Evolutionary conservation across 2,888 invertebrate genomes (phyloP).

Genomic region (Aphidius colemani): DNA sequence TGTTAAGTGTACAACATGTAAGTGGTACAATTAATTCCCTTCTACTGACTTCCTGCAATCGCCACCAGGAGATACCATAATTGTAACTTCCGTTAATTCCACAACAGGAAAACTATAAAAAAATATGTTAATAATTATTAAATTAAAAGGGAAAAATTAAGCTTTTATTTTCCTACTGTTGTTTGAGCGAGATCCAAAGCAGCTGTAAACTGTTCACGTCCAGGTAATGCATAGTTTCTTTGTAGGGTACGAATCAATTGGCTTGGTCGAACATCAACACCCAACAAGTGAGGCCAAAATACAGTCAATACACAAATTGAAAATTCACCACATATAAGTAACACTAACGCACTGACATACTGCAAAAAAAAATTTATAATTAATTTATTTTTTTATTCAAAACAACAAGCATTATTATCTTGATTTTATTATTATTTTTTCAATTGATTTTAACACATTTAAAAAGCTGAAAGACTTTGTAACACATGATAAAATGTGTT

Average conservation of each 20-base stretch:
- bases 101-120: slow-evolving; percentile 75
- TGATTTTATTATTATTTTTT: background rate
- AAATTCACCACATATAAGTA: slow-evolving; percentile 72
- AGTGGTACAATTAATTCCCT: slow-evolving; percentile 71
- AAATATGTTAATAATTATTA: slow-evolving; percentile 8
- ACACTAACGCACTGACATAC: slow-evolving; percentile 74
- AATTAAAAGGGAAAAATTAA: slow-evolving; percentile 6
- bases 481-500: too few species aligned
- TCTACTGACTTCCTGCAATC: slow-evolving; percentile 74
- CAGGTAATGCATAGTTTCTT: slow-evolving; percentile 77
- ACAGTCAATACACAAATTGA: slow-evolving; percentile 73
- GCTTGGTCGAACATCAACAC: slow-evolving; percentile 71
- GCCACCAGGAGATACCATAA: slow-evolving; percentile 82
- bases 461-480: background rate
- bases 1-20: slow-evolving; percentile 72
- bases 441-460: background rate
- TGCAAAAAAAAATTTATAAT: slow-evolving; percentile 54
- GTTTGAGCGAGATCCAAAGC: slow-evolving; percentile 81
- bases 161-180: slow-evolving; percentile 37
- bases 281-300: slow-evolving; percentile 78
- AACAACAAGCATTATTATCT: background rate
- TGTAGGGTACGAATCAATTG: slow-evolving; percentile 75
- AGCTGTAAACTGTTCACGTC: slow-evolving; percentile 74
- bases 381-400: background rate
- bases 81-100: slow-evolving; percentile 79